phyloP scores from a whole-genome alignment of 2,113 vertebrate genomes.

The Podocnemis expansa region DNA sequence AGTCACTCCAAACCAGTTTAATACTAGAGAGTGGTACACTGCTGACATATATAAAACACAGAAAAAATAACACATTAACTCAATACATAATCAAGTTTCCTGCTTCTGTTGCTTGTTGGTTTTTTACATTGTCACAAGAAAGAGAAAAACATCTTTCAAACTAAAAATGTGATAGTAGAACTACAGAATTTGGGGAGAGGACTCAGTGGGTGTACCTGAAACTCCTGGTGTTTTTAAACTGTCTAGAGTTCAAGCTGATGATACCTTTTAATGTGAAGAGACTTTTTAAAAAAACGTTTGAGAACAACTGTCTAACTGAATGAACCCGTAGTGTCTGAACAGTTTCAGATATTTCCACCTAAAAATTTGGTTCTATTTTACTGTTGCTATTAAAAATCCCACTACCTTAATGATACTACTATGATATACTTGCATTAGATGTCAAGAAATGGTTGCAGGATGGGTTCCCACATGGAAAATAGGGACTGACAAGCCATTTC shows the following conservation, averaged over 20 bases:
- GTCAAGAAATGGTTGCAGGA: neutral
- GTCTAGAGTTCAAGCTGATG: neutral
- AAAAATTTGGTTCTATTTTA: too few species aligned
- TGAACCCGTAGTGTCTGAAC: neutral
- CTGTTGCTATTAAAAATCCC: neutral
- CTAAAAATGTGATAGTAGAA: neutral
- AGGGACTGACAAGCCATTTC: rapidly evolving
- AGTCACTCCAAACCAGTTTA: neutral
- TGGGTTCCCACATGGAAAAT: neutral
- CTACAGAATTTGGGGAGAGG: neutral
- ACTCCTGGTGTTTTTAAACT: neutral
- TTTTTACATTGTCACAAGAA: neutral
- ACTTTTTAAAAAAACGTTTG: neutral
- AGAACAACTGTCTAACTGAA: neutral
- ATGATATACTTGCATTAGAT: neutral
- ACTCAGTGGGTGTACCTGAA: neutral
- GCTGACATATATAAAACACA: neutral
- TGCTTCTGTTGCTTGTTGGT: neutral
- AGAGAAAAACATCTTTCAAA: neutral
- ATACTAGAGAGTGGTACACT: neutral
- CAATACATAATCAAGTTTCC: neutral
- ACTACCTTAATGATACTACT: neutral
- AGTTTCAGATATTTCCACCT: too few species aligned
- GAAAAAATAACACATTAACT: neutral
- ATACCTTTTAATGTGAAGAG: neutral